These are phyloP conservation scores for Lophura swinhoii DNA, from an alignment of 2,797 vertebrate species.

Conservation along the genomic window DNA sequence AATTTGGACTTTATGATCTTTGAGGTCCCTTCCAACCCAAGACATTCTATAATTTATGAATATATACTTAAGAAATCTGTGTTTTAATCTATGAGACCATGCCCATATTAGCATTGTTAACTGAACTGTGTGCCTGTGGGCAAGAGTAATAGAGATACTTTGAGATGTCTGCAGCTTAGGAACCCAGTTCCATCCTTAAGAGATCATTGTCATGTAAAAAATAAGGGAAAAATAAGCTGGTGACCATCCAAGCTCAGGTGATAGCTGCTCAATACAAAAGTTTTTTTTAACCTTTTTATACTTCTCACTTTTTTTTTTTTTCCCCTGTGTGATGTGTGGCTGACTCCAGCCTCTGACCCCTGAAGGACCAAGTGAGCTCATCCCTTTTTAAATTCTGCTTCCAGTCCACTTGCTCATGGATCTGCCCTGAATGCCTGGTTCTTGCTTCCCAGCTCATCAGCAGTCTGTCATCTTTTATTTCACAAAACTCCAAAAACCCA, in stretches of 20 bases:
- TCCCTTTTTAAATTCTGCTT: neutral
- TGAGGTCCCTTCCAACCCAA: no score
- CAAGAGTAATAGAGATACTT: neutral
- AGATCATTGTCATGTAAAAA: neutral
- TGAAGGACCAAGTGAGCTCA: neutral
- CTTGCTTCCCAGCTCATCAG: neutral
- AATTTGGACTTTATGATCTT: no score
- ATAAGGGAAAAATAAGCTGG: neutral
- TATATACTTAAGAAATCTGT: neutral
- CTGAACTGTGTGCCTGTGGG: neutral
- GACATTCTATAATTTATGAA: neutral
- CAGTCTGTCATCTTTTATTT: neutral
- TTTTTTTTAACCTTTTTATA: neutral
- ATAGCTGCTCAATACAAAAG: neutral
- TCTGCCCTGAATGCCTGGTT: neutral
- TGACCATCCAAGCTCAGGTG: neutral
- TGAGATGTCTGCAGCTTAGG: no score
- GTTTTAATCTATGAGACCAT: neutral
- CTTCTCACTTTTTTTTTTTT: neutral
- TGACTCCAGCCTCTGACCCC: neutral
- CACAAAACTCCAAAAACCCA: neutral
- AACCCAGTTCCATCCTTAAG: neutral
- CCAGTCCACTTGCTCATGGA: neutral
- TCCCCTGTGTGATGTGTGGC: neutral
- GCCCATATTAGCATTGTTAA: rapidly evolving